Percentiles rank a stretch among this genome's conserved stretches.
phyloP scores from a whole-genome alignment of 2,888 invertebrate species.

The Theristus sp. region DNA sequence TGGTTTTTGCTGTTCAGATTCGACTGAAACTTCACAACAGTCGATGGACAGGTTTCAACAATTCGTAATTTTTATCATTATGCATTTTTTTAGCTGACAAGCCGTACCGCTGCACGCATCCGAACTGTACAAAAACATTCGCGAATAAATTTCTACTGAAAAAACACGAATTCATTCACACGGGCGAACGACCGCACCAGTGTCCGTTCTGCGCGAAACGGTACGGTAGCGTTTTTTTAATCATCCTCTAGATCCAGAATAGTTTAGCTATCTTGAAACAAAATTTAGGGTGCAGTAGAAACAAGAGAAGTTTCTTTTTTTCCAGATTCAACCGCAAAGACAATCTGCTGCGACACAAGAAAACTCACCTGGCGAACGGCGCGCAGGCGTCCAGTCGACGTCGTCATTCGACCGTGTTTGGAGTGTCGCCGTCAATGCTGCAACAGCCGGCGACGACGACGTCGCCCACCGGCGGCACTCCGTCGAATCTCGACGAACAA shows the following conservation, averaged over 20 bases:
- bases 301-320: too few relatives aligned
- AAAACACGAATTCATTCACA: conserved; percentile 29
- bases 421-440: neutral
- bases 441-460: neutral
- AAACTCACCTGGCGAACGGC: conserved; percentile 17
- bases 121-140: conserved; percentile 24
- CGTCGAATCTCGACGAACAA: too few relatives aligned
- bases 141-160: conserved; percentile 28
- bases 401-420: conserved; percentile 1
- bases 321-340: conserved; percentile 29
- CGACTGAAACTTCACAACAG: too few relatives aligned
- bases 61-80: too few relatives aligned
- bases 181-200: conserved; percentile 25
- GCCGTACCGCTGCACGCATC: conserved; percentile 20
- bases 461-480: neutral
- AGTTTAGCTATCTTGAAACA: too few relatives aligned
- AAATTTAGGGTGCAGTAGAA: too few relatives aligned
- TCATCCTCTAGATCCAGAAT: too few relatives aligned
- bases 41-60: too few relatives aligned
- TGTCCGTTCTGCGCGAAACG: conserved; percentile 25
- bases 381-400: neutral
- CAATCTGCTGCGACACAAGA: conserved; percentile 26
- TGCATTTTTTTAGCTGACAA: too few relatives aligned
- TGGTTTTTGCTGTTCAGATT: too few relatives aligned
- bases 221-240: conserved; percentile 10